Percentiles rank a stretch among this genome's conserved stretches.
These are phyloP conservation scores for Nannoperca obscura DNA, from an alignment of 2,797 vertebrate genomes.

Conservation along the genomic window DNA sequence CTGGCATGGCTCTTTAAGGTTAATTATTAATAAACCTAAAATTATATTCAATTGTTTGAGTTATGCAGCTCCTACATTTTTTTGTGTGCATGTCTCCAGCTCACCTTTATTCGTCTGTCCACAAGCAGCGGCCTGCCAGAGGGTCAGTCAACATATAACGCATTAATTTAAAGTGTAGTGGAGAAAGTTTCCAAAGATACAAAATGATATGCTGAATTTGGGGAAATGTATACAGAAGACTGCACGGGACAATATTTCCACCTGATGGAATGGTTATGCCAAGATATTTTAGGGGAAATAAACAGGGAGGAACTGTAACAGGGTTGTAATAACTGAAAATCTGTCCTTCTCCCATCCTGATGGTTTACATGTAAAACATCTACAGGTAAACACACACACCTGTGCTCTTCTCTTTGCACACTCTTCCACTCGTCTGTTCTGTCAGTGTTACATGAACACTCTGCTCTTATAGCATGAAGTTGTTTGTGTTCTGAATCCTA, in stretches of 20 bases:
- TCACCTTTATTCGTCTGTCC: neutral
- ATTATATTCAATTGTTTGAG: neutral
- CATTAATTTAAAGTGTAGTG: too few species aligned
- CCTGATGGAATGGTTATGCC: neutral
- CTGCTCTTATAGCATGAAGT: constrained; percentile 42
- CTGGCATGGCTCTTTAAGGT: neutral
- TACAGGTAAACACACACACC: constrained; percentile 7
- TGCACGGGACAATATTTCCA: neutral
- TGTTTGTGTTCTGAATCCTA: constrained; percentile 76
- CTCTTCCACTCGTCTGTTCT: neutral
- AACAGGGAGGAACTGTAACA: neutral
- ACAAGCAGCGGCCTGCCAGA: neutral
- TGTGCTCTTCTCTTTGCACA: neutral
- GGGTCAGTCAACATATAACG: too few species aligned
- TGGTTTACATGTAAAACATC: constrained; percentile 8
- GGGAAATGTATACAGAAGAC: too few species aligned
- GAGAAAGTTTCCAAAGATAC: neutral
- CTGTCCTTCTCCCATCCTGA: neutral
- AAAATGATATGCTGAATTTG: neutral
- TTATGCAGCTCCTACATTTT: neutral
- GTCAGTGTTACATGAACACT: constrained; percentile 18
- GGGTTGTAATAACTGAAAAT: neutral
- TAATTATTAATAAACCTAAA: neutral
- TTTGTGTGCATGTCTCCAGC: neutral
- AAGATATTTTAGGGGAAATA: neutral